Conservation (phyloP, 2,888 invertebrate species). For the Caenorhabditis virilis region DNA sequence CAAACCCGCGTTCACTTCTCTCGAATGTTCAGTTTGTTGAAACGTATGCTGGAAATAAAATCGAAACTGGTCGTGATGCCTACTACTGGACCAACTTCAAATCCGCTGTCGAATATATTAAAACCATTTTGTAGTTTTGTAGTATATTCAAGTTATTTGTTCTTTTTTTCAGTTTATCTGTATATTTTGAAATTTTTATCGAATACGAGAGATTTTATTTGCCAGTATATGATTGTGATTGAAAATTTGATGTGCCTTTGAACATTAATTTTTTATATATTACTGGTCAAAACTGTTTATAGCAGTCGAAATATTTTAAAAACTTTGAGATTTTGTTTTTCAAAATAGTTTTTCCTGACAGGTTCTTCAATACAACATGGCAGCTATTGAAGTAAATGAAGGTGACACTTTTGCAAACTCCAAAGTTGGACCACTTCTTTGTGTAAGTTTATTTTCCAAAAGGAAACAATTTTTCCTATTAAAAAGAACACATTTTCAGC, state of each 20-base stretch:
- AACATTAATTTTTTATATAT: neutral
- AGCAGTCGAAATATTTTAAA: too few relatives aligned
- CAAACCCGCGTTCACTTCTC: constrained; percentile 89
- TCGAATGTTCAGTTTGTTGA: constrained; percentile 95
- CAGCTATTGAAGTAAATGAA: neutral
- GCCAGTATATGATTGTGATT: neutral
- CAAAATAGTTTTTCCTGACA: neutral
- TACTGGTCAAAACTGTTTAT: too few relatives aligned
- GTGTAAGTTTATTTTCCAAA: constrained; percentile 12
- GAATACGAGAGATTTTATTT: neutral
- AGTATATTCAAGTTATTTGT: neutral
- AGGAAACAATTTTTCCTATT: too few relatives aligned
- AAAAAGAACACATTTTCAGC: too few relatives aligned
- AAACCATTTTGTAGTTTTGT: constrained; percentile 69
- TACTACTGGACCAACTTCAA: constrained; percentile 99
- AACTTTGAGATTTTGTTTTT: neutral
- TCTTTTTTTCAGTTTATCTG: neutral
- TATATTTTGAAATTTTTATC: neutral
- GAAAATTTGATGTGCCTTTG: neutral
- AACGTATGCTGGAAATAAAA: constrained; percentile 81
- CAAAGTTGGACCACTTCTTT: neutral
- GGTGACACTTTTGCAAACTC: neutral
- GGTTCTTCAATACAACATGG: neutral
- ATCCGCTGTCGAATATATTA: constrained; percentile 94
- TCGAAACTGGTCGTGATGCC: constrained; percentile 80